Evolutionary conservation across 2,888 invertebrate species (phyloP).

Genomic region (Tryphoninae sp.): DNA sequence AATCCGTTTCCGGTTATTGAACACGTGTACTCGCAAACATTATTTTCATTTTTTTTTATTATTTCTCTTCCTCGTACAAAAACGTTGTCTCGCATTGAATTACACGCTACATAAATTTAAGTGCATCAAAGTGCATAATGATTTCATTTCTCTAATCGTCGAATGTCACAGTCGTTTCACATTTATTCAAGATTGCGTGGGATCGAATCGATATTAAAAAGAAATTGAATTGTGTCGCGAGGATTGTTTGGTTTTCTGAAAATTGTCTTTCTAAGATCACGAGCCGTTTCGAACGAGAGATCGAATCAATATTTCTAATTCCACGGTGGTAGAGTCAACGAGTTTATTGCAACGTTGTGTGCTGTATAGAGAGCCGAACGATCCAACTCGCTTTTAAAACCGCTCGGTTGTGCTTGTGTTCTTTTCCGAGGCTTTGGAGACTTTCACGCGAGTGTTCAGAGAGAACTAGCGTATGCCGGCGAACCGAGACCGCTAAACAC

Average conservation of each 20-base stretch:
- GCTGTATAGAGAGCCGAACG: neutral
- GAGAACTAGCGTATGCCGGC: conserved; percentile 22
- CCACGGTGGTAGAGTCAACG: conserved; percentile 22
- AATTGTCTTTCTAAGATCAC: conserved; percentile 24
- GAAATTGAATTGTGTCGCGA: conserved; percentile 1
- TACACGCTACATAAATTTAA: too few species aligned
- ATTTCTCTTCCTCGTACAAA: too few species aligned
- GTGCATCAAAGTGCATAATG: too few species aligned
- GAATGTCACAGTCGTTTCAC: too few species aligned
- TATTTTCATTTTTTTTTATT: too few species aligned
- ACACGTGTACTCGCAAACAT: too few species aligned
- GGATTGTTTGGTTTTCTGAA: conserved; percentile 17
- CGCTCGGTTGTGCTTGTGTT: neutral
- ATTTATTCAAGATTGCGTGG: neutral
- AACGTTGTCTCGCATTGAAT: too few species aligned
- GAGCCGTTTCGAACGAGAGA: conserved; percentile 16
- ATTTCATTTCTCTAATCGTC: too few species aligned
- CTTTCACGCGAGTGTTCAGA: conserved; percentile 47
- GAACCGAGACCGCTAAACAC: conserved; percentile 39
- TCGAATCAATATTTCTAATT: conserved; percentile 34
- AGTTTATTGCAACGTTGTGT: conserved; percentile 18
- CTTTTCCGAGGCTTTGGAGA: conserved; percentile 40
- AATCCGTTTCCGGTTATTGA: too few species aligned
- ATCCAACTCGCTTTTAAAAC: conserved; percentile 10
- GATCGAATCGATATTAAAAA: neutral